A percentile compares a stretch with the other conserved stretches of the same genome.
These are phyloP conservation scores for Drosophila atripex DNA, from an alignment of 2,888 invertebrate genomes.

Conservation along the genomic window DNA sequence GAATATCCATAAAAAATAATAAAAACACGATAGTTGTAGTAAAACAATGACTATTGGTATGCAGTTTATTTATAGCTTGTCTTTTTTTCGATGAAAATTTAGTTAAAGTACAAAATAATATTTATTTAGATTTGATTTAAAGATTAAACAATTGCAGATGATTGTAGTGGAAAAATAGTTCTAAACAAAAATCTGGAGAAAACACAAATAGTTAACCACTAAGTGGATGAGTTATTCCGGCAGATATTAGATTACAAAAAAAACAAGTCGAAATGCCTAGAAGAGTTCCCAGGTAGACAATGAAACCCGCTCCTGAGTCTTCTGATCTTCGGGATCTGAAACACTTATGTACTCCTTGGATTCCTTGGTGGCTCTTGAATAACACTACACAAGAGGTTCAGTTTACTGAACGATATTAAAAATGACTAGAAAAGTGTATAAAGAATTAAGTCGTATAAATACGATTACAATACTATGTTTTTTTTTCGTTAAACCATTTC, in stretches of 20 bases:
- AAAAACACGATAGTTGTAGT: not conserved
- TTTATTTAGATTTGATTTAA: slow-evolving; percentile 32
- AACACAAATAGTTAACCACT: too few relatives aligned
- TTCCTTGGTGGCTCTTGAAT: slow-evolving; percentile 19
- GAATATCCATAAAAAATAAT: not conserved
- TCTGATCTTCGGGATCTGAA: slow-evolving; percentile 28
- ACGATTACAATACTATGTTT: slow-evolving; percentile 41
- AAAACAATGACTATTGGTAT: slow-evolving; percentile 35
- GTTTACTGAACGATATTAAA: slow-evolving; percentile 51
- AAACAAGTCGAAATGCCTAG: not conserved
- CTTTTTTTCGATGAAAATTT: slow-evolving; percentile 35
- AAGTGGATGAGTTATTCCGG: slow-evolving; percentile 1
- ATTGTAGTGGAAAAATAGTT: slow-evolving; percentile 10
- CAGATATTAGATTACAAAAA: slow-evolving; percentile 5
- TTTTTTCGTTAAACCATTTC: slow-evolving; percentile 18
- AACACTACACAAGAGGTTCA: slow-evolving; percentile 44
- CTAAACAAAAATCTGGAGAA: slow-evolving; percentile 7
- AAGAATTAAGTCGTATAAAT: slow-evolving; percentile 57
- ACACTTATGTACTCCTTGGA: slow-evolving; percentile 20
- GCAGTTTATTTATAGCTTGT: slow-evolving; percentile 41
- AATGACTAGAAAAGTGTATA: slow-evolving; percentile 67
- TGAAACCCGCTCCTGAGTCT: slow-evolving; percentile 41
- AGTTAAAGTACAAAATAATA: slow-evolving; percentile 47
- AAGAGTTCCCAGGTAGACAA: slow-evolving; percentile 12
- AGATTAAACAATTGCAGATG: slow-evolving; percentile 27